Evolutionary conservation across 2,888 invertebrate genomes (phyloP).

Genomic region (Scrobipalpa costella): DNA sequence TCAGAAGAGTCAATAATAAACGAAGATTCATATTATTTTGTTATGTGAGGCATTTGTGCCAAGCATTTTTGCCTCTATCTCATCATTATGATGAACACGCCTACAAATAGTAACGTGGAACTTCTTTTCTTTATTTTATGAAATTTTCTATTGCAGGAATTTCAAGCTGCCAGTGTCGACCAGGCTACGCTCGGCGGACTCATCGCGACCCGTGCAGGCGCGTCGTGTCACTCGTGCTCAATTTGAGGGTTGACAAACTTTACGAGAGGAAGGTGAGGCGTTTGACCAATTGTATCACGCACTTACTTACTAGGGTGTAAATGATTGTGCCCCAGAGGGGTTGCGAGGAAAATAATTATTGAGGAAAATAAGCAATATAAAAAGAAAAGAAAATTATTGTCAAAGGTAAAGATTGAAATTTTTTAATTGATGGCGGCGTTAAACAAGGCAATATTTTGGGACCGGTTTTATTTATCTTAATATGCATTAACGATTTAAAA

Average conservation of each 20-base stretch:
- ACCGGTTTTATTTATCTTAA: neutral
- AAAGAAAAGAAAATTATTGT: no score
- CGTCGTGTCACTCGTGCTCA: constrained; percentile 89
- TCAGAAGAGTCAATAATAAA: no score
- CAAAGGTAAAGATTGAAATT: no score
- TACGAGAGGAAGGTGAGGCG: constrained; percentile 84
- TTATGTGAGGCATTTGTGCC: no score
- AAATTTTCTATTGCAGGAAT: constrained; percentile 34
- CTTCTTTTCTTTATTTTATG: neutral
- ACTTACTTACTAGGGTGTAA: no score
- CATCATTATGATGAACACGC: no score
- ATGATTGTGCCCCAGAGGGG: no score
- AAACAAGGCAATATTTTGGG: neutral
- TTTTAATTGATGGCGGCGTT: neutral
- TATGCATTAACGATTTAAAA: neutral
- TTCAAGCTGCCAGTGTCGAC: constrained; percentile 51
- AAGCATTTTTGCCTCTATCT: no score
- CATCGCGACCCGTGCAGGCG: constrained; percentile 89
- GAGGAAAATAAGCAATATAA: no score
- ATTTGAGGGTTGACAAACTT: constrained; percentile 90
- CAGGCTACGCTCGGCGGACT: constrained; percentile 86
- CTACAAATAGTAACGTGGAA: no score
- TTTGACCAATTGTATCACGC: neutral
- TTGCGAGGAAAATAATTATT: no score
- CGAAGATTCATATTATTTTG: no score